phyloP scores from a whole-genome alignment of 1,140 invertebrate genomes.

The Drosophila insularis region DNA sequence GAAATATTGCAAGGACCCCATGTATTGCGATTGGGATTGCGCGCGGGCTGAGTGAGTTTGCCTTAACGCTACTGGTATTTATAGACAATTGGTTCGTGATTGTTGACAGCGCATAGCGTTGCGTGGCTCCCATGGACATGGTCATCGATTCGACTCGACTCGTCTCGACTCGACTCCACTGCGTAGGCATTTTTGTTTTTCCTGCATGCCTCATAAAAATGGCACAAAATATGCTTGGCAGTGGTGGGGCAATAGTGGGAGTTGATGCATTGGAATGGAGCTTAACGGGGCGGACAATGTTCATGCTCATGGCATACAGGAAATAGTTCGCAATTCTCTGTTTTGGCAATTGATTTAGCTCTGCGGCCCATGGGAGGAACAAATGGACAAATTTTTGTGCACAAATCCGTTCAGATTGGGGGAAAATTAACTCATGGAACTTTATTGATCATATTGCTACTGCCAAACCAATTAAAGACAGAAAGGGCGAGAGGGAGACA shows the following conservation, averaged over 20 bases:
- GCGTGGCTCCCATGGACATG: slow-evolving; percentile 53
- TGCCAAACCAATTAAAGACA: background rate
- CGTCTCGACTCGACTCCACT: slow-evolving; percentile 23
- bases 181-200: slow-evolving; percentile 48
- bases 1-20: background rate
- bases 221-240: slow-evolving; percentile 61
- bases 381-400: slow-evolving; percentile 32
- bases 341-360: slow-evolving; percentile 67
- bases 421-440: slow-evolving; percentile 21
- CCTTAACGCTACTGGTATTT: slow-evolving; percentile 76
- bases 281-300: slow-evolving; percentile 28
- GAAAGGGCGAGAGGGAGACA: background rate
- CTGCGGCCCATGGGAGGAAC: slow-evolving; percentile 30
- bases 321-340: slow-evolving; percentile 57
- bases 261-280: slow-evolving; percentile 6
- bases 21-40: slow-evolving; percentile 1
- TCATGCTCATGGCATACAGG: slow-evolving; percentile 50
- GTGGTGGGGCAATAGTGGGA: slow-evolving; percentile 11
- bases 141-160: slow-evolving; percentile 34
- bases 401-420: slow-evolving; percentile 19
- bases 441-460: background rate
- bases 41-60: slow-evolving; percentile 60
- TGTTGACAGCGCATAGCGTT: slow-evolving; percentile 69
- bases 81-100: slow-evolving; percentile 81
- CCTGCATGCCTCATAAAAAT: slow-evolving; percentile 73